Base-by-base conservation (phyloP, 2,888 invertebrate species). In the Cantharis rufa region DNA sequence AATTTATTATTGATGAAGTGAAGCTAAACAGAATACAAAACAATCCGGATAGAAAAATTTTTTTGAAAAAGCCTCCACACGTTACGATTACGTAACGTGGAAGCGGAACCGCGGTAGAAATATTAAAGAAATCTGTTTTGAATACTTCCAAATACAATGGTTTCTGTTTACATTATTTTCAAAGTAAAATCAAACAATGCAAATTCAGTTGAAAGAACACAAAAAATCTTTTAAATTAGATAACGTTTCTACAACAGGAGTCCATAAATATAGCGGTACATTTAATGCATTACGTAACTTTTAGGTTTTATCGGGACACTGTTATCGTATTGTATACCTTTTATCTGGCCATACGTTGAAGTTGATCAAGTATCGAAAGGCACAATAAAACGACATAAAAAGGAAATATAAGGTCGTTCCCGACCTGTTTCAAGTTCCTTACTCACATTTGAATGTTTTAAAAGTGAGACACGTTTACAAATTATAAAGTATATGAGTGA, bases 211-310 rank as follows among this genome's bases (percentile, higher is more conserved):
- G 4, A 48, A 48, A n/a, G 4, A 48, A 48, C n/a, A n/a, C 48
- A 48, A n/a, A 48, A 48, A n/a, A 48, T n/a, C 21, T 13, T 63
- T 63, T 66, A 66, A 66, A 66, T 48, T 48, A n/a, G 48, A 48
- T 48, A 48, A 48, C 7, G 48, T 48, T 48, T 48, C 48, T n/a
- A 48, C n/a, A 48, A 48, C 48, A 48, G n/a, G n/a, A 48, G 48
- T 48, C 21, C 10, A 66, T 66, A 66, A 66, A 66, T 66, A 66
- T 66, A n/a, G 64, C 18, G 11, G 15, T 24, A 66, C 64, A 21
- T 66, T 24, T 66, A 66, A 66, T 66, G 21, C 64, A 66, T 66
- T 66, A 66, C 21, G 64, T 66, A 66, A 66, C 64, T 66, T 66
- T 16, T n/a, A 18, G 21, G 21, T n/a, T 24, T 66, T 21, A 48